Base-by-base conservation (phyloP, 1,140 invertebrate genomes). In the Rhizoglyphus robini region DNA sequence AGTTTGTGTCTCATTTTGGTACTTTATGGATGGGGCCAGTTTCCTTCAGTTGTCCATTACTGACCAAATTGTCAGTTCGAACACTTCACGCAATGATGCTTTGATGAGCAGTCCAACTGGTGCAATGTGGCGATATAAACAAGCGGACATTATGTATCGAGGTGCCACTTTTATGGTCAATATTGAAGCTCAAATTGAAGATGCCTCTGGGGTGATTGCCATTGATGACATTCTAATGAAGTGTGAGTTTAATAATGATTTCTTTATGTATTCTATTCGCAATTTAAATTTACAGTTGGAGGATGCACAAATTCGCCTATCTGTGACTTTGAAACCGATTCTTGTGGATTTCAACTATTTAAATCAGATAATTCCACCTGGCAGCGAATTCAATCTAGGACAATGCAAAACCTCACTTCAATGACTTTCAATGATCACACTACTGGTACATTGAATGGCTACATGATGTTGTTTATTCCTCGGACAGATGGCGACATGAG, bases 181-280 rank as follows among this genome's bases (percentile, higher is more conserved):
- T 32, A 30, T 15, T 48, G 11, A 67, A 49, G 62, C 23, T 31
- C n/a, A 41, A 49, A 31, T 11, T 11, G 18, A 18, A 60, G 49
- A 47, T 36, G 23, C 13, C 65, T 68, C 67, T 32, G 75, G 75
- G 41, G 73, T 75, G 63, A 76, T 76, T 27, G 76, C 76, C 30
- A 68, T 78, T 60, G 77, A 78, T 70, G 76, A 77, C 64, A 63
- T 76, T 18, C 66, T 68, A 25, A 68, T 78, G 48, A 68, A 54
- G 20, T 54, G 51, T 60, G 32, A 34, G 30, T 32, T 13, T 15
- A 27, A 13, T 27, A 51, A 4, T n/a, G 25, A 51, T n/a, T 51
- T 15, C 8, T 34, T 60, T 60, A 5, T 60, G 8, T 32, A 11
- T n/a, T n/a, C 20, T 23, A 32, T n/a, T 60, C 11, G 51, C 11